Base-by-base conservation (phyloP, 2,113 vertebrate species). In the Saimiri boliviensis region DNA sequence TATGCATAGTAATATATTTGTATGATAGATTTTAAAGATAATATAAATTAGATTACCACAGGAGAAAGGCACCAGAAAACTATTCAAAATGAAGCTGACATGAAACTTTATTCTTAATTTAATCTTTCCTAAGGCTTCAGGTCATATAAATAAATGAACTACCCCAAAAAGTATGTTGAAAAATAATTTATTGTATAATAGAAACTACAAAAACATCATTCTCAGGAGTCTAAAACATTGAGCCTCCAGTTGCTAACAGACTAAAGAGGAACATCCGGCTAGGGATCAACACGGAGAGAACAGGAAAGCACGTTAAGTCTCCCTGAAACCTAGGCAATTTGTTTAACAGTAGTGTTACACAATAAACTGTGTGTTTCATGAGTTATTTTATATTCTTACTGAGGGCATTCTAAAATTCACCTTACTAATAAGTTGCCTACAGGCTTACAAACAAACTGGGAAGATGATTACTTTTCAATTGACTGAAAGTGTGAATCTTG, bases 31-130 rank as follows among this genome's bases (percentile, higher is more conserved):
- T 87, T 79, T 89, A 92, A 97, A 93, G 21, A 91, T 79, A 47
- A 70, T 86, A 35, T 90, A 92, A 84, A 96, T 85, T 88, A 79
- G n/a, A 92, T 79, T 74, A 86, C 52, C 52, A 42, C 77, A 95
- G 86, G 80, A 90, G 14, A 79, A 96, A 97, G 80, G 4, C 35
- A 86, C 20, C 49, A 85, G 93, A 95, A 98, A 92, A 20, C 58
- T 56, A 35, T 68, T 68, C 74, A 94, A 73, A 97, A 93, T 70
- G 32, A 91, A 94, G 19, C 76, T 84, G 35, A 83, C 81, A 35
- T 42, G 82, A 87, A 40, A n/a, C 52, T 56, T 88, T 74, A 94
- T 82, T 84, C 5, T 83, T 92, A 25, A 54, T 77, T 97, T 97
- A 86, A 91, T 40, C 74, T 87, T 5, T 90, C 89, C 49, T 49